phyloP scores from a whole-genome alignment of 2,888 invertebrate species.

The Himalopsyche japonica region DNA sequence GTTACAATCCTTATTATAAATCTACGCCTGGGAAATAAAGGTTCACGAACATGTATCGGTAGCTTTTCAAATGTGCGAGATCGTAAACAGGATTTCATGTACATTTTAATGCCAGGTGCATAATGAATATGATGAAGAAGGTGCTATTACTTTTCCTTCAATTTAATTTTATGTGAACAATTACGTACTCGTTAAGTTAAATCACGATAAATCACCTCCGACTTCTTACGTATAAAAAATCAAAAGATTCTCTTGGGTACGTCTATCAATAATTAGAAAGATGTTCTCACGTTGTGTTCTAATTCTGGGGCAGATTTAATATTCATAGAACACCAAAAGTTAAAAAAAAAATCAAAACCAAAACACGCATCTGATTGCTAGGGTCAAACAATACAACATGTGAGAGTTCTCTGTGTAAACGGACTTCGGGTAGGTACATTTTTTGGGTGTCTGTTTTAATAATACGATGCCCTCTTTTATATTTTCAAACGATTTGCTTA shows the following conservation, averaged over 20 bases:
- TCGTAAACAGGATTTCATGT: too few relatives aligned
- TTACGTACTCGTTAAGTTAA: background rate
- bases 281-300: background rate
- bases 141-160: too few relatives aligned
- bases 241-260: background rate
- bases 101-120: too few relatives aligned
- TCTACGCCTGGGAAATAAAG: too few relatives aligned
- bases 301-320: background rate
- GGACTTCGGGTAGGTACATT: background rate
- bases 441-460: background rate
- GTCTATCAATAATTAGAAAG: background rate
- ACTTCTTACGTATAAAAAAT: background rate
- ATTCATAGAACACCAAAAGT: background rate
- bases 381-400: slow-evolving; percentile 1
- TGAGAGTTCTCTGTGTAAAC: background rate
- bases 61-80: too few relatives aligned
- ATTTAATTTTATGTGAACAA: too few relatives aligned
- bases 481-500: background rate
- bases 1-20: too few relatives aligned
- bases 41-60: too few relatives aligned
- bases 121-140: too few relatives aligned
- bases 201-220: background rate
- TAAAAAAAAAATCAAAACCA: background rate
- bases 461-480: background rate
- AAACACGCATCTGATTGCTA: background rate